A percentile compares a stretch with the other conserved stretches of the same genome.
Conservation (phyloP, 2,113 vertebrate genomes). For the Pao palembangensis region DNA sequence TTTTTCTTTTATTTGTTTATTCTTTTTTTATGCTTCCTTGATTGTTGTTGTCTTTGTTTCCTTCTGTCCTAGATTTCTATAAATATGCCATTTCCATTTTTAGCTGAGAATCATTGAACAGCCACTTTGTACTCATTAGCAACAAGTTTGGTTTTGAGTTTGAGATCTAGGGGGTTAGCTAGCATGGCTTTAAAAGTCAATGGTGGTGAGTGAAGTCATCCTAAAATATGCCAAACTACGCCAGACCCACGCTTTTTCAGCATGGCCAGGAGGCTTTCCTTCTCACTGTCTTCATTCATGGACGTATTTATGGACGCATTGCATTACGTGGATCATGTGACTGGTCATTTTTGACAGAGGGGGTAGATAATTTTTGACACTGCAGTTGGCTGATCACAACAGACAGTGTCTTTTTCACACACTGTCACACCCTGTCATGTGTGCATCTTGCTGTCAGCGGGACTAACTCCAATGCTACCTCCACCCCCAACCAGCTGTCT, state of each 20-base stretch:
- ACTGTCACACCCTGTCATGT: conserved; percentile 47
- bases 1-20: too few species aligned
- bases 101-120: background rate
- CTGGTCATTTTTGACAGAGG: conserved; percentile 20
- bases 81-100: background rate
- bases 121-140: too few species aligned
- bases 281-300: conserved; percentile 54
- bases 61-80: too few species aligned
- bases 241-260: conserved; percentile 41
- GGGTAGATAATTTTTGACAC: conserved; percentile 20
- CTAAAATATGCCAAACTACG: conserved; percentile 13
- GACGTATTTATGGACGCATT: conserved; percentile 29
- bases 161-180: background rate
- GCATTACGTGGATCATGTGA: conserved; percentile 38
- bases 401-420: conserved; percentile 51
- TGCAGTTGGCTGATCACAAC: conserved; percentile 54
- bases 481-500: conserved; percentile 4
- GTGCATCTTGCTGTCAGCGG: conserved; percentile 31
- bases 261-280: conserved; percentile 31
- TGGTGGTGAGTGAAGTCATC: conserved; percentile 38
- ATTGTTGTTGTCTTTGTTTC: too few species aligned
- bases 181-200: conserved; percentile 18
- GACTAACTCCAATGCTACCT: background rate
- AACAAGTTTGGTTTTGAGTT: too few species aligned
- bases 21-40: too few species aligned